These are phyloP conservation scores for Orthosia gothica DNA, from an alignment of 2,888 invertebrate genomes.

Conservation along the genomic window DNA sequence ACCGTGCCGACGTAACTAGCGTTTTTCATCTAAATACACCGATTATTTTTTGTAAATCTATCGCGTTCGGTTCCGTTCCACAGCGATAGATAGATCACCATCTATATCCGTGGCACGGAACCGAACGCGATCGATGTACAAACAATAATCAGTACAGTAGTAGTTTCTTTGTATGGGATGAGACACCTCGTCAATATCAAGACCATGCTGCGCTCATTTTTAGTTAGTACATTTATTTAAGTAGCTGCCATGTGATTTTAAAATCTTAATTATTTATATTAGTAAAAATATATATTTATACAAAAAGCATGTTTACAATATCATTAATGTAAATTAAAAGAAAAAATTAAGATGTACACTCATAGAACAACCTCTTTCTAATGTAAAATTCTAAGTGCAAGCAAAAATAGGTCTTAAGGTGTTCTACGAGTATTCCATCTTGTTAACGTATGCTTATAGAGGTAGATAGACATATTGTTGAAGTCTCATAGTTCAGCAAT, in stretches of 20 bases:
- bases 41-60: no score
- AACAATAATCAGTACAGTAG: no score
- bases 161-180: no score
- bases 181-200: no score
- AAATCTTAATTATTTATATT: conserved; percentile 11
- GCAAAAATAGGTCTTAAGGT: background rate
- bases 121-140: no score
- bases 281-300: conserved; percentile 20
- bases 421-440: background rate
- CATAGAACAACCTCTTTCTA: background rate
- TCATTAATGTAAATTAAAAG: background rate
- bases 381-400: background rate
- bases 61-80: no score
- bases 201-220: conserved; percentile 27
- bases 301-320: conserved; percentile 4
- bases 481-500: conserved; percentile 1
- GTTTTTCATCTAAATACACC: no score
- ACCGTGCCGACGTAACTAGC: no score
- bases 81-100: no score
- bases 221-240: conserved; percentile 22
- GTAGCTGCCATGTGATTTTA: conserved; percentile 39
- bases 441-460: background rate
- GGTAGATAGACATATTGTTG: background rate
- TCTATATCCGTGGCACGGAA: no score
- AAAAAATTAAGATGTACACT: background rate